These are phyloP conservation scores for Gastrophryne carolinensis DNA, from an alignment of 2,797 vertebrate species.

Conservation along the genomic window DNA sequence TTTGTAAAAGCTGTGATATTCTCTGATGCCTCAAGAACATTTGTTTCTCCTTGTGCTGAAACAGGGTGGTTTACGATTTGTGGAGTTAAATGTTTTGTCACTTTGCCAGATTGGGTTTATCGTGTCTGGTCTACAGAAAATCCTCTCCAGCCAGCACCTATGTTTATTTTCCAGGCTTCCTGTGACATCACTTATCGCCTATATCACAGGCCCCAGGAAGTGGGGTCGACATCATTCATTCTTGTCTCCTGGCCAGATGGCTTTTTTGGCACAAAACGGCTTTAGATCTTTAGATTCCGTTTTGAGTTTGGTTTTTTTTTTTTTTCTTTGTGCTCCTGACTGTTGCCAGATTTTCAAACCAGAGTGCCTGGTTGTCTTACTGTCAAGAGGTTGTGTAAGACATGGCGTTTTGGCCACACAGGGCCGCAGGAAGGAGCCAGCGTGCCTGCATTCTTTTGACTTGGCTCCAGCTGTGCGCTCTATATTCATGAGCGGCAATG, in stretches of 20 bases:
- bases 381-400: background rate
- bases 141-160: background rate
- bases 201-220: background rate
- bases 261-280: background rate
- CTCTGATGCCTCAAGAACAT: no score
- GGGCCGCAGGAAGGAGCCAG: background rate
- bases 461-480: background rate
- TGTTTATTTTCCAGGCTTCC: background rate
- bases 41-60: no score
- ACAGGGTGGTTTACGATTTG: no score
- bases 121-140: no score
- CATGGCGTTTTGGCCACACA: background rate
- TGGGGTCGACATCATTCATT: background rate
- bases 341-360: no score
- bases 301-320: background rate
- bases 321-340: no score
- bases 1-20: no score
- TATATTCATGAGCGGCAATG: background rate
- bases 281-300: slow-evolving; percentile 20
- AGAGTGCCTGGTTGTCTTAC: background rate
- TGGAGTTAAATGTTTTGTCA: no score
- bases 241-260: background rate
- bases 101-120: no score
- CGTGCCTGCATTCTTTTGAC: background rate
- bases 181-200: background rate